Evolutionary conservation across 2,113 vertebrate genomes (phyloP).

Genomic region (Sander lucioperca): DNA sequence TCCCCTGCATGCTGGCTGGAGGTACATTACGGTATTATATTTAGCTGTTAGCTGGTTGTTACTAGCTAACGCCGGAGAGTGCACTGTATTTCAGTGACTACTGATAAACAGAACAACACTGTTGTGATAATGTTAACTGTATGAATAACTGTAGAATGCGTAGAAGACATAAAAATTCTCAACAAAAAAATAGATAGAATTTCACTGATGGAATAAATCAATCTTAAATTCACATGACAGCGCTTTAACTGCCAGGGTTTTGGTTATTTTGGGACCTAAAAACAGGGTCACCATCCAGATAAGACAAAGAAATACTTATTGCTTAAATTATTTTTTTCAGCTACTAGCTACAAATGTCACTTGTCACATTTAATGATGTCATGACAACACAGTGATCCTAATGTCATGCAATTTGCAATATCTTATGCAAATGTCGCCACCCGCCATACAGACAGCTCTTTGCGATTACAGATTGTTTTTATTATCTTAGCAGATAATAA

Average conservation of each 20-base stretch:
- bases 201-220: not conserved
- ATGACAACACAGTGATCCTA: not conserved
- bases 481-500: conserved; percentile 1
- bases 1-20: no score
- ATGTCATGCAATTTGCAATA: not conserved
- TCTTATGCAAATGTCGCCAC: conserved; percentile 5
- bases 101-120: no score
- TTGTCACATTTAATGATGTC: conserved; percentile 61
- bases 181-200: no score
- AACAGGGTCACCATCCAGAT: not conserved
- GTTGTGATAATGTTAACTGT: no score
- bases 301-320: not conserved
- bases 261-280: not conserved
- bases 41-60: no score
- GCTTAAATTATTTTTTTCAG: not conserved
- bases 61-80: no score
- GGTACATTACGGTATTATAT: no score
- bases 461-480: not conserved
- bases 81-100: no score
- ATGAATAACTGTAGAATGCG: no score
- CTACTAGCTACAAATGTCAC: conserved; percentile 42
- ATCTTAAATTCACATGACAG: not conserved
- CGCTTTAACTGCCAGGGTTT: no score
- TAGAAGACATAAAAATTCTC: no score
- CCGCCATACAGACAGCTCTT: not conserved